Base-by-base conservation (phyloP, 2,113 vertebrate genomes). In the Oryzias javanicus region DNA sequence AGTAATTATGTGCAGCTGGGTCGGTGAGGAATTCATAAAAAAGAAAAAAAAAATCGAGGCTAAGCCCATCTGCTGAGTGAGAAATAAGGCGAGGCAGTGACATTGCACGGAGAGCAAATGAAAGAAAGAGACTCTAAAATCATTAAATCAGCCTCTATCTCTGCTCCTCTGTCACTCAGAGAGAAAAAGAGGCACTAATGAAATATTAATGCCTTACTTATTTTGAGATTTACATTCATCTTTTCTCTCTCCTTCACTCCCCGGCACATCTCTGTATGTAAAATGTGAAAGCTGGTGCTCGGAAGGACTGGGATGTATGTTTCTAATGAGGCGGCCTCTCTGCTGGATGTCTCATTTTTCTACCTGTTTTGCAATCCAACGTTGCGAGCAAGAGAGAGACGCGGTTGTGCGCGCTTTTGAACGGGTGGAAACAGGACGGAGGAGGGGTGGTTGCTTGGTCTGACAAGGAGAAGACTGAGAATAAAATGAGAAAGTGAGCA, bases 191-290 rank as follows among this genome's bases (percentile, higher is more conserved):
- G 89, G 88, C 87, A 86, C 91, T 95, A 94, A 96, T 96, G 94
- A 96, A 96, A 96, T 95, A 95, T 96, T 96, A 94, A 96, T 94
- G 93, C 77, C 81, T 89, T 88, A 89, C 89, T 90, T 93, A 78
- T 92, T 92, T 93, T 92, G 89, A 88, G 88, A 90, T 90, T 91
- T 91, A 90, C 87, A 81, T 92, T 93, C 90, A 93, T 96, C 94
- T 91, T 81, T 86, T 70, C 78, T 63, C 76, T 80, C 80, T 70
- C 71, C 71, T 58, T 72, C 71, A 59, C 68, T 64, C 75, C 60
- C 42, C 59, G 72, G 60, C 57, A 59, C 61, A 5, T 67, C 67
- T 63, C 71, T 60, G 50, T 73, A 45, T 78, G 72, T 81, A 80
- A 85, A 78, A 79, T 87, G 55, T 75, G 49, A 86, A 85, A 83